phyloP scores from a whole-genome alignment of 2,797 vertebrate genomes.

The Pangasius sanitwongsei region DNA sequence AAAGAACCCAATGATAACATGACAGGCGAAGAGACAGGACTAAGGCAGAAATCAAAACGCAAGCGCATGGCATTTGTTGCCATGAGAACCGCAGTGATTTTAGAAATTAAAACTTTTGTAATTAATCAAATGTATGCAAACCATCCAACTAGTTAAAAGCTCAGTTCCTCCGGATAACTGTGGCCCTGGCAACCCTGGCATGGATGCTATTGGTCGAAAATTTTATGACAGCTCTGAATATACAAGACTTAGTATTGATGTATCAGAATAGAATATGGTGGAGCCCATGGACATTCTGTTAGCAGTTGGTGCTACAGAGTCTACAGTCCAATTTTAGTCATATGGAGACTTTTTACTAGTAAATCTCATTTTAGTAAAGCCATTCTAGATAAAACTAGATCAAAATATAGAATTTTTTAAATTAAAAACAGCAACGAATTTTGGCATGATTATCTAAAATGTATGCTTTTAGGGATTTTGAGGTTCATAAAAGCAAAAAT shows the following conservation, averaged over 20 bases:
- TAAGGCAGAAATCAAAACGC: not conserved
- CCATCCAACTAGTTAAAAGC: not conserved
- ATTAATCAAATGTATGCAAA: not conserved
- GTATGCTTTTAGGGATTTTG: not conserved
- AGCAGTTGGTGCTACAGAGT: not conserved
- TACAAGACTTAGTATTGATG: not conserved
- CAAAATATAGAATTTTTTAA: not conserved
- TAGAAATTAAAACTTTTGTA: too few species aligned
- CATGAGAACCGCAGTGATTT: not conserved
- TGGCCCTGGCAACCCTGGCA: not conserved
- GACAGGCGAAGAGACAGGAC: not conserved
- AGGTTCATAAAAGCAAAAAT: not conserved
- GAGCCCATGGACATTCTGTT: not conserved
- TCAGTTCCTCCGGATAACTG: not conserved
- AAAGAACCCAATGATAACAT: not conserved
- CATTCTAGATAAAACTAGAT: not conserved
- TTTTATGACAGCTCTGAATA: not conserved
- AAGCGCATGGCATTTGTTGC: not conserved
- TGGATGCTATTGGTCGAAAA: not conserved
- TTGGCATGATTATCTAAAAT: not conserved
- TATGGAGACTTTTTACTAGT: not conserved
- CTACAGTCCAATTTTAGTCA: not conserved
- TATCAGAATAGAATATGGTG: not conserved
- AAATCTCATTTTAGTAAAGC: too few species aligned
- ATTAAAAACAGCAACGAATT: not conserved